Conservation (phyloP, 2,888 invertebrate species). For the Eupelmus urozonus region DNA sequence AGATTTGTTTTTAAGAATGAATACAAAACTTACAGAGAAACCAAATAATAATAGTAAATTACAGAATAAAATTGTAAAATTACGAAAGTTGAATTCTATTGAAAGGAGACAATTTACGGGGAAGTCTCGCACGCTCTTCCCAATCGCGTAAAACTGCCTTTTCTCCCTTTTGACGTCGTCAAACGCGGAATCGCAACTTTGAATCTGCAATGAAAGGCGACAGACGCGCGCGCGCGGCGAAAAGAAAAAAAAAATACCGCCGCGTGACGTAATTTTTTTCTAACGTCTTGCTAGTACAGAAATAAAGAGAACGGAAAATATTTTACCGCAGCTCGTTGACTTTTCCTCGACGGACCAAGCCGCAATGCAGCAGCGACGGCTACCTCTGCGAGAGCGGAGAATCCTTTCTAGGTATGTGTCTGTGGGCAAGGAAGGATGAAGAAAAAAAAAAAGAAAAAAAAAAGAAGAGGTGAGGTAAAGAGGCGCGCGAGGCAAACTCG, state of each 20-base stretch:
- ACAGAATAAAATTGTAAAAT: conserved; percentile 22
- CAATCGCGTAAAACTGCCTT: background rate
- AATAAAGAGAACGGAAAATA: conserved; percentile 48
- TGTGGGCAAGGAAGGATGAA: background rate
- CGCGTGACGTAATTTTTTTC: conserved; percentile 13
- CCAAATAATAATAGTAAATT: conserved; percentile 6
- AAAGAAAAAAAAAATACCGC: conserved; percentile 2
- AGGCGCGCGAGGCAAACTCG: conserved; percentile 6
- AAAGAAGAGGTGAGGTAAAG: conserved; percentile 19
- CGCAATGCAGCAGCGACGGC: conserved; percentile 48
- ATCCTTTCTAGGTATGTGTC: background rate
- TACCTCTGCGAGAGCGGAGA: conserved; percentile 11
- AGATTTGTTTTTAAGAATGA: background rate
- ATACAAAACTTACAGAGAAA: background rate
- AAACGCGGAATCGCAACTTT: background rate
- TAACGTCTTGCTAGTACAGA: conserved; percentile 8
- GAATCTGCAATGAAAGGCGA: background rate
- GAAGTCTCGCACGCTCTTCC: background rate
- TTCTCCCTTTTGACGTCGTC: background rate
- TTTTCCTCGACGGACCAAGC: conserved; percentile 42
- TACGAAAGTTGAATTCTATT: background rate
- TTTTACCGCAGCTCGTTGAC: conserved; percentile 57
- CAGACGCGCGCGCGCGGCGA: background rate
- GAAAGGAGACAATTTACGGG: background rate
- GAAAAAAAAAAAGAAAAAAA: conserved; percentile 3